Evolutionary conservation across 2,888 invertebrate species (phyloP).

Genomic region (Trypoxylon attenuatum): DNA sequence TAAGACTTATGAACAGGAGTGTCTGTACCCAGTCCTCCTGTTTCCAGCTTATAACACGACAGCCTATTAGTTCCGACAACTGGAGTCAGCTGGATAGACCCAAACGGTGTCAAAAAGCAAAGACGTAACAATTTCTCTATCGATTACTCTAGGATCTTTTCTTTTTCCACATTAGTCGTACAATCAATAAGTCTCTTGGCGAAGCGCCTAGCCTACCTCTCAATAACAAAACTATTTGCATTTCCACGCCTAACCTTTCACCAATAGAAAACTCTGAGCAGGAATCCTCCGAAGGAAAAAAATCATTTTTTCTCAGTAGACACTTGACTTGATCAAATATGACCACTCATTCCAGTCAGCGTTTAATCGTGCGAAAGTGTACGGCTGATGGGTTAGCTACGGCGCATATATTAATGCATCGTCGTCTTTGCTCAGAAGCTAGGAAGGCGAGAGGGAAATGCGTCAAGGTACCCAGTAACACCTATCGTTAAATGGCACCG

Average conservation of each 20-base stretch:
- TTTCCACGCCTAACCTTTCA: too few relatives aligned
- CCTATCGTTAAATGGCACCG: too few relatives aligned
- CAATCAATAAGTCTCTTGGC: too few relatives aligned
- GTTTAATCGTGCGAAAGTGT: not conserved
- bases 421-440: not conserved
- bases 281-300: too few relatives aligned
- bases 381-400: not conserved
- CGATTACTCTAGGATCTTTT: conserved; percentile 23
- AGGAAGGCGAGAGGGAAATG: not conserved
- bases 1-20: too few relatives aligned
- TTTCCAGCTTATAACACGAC: conserved; percentile 40
- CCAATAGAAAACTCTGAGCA: too few relatives aligned
- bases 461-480: too few relatives aligned
- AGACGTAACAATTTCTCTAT: conserved; percentile 35
- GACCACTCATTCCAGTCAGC: not conserved
- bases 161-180: too few relatives aligned
- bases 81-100: conserved; percentile 5
- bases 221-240: too few relatives aligned
- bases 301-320: not conserved
- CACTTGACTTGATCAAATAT: not conserved
- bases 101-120: too few relatives aligned
- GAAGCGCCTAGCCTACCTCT: conserved; percentile 9
- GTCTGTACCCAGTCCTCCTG: conserved; percentile 51
- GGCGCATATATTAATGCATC: not conserved
- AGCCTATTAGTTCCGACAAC: conserved; percentile 48